Evolutionary conservation across 2,797 vertebrate genomes (phyloP).

Genomic region (Myotis vivesi): DNA sequence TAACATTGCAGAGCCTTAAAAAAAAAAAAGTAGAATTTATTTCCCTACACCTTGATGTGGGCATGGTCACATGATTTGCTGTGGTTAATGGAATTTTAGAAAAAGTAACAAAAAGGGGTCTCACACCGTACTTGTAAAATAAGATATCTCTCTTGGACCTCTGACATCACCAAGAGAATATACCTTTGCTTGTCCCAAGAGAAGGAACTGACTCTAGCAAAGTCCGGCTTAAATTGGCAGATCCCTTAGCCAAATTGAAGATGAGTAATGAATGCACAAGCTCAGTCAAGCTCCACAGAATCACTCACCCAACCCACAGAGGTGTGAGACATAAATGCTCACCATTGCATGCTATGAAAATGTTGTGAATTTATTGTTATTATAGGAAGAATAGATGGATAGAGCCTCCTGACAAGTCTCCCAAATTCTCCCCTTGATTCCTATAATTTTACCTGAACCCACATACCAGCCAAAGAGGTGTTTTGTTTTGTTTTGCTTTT

Average conservation of each 20-base stretch:
- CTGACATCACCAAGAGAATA: not conserved
- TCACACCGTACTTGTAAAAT: not conserved
- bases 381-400: not conserved
- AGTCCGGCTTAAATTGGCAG: not conserved
- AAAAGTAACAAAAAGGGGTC: not conserved
- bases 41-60: not conserved
- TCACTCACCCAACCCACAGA: not conserved
- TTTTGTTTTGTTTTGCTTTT: not conserved
- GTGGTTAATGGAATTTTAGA: not conserved
- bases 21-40: not conserved
- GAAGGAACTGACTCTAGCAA: not conserved
- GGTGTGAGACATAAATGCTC: not conserved
- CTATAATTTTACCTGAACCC: not conserved
- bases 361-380: not conserved
- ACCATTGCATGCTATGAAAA: not conserved
- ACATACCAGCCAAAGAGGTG: not conserved
- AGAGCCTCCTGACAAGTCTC: not conserved
- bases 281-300: not conserved
- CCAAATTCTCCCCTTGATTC: not conserved
- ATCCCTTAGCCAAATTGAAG: not conserved
- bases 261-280: not conserved
- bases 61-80: not conserved
- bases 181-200: not conserved
- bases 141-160: not conserved
- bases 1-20: not conserved